These are phyloP conservation scores for Nemotelus pantherinus DNA, from an alignment of 2,888 invertebrate genomes.

Conservation along the genomic window DNA sequence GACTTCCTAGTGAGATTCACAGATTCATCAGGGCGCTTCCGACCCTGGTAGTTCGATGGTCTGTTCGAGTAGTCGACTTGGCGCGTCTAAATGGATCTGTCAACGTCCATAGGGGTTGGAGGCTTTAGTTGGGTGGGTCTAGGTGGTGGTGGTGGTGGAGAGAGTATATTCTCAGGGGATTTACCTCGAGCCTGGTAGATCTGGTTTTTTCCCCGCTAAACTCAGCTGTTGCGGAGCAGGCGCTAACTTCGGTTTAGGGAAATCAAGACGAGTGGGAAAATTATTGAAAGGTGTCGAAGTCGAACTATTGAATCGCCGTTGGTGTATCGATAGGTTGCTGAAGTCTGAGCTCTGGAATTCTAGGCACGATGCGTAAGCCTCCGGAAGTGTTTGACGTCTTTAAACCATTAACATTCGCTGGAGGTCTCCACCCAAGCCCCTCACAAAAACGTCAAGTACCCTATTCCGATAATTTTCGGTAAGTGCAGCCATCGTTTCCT, in stretches of 20 bases:
- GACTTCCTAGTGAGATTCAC: not conserved
- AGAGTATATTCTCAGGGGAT: no score
- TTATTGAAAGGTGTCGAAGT: no score
- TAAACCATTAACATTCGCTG: not conserved
- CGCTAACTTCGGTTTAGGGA: no score
- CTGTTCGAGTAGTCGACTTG: not conserved
- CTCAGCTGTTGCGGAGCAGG: no score
- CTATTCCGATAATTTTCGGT: not conserved
- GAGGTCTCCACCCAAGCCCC: not conserved
- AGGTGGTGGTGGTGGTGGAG: not conserved
- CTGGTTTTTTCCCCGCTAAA: no score
- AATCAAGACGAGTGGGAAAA: no score
- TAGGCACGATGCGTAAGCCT: constrained; percentile 9
- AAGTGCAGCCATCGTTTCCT: constrained; percentile 1
- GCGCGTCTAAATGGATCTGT: not conserved
- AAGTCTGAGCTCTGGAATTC: constrained; percentile 5
- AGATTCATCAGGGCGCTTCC: not conserved
- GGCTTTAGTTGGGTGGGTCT: not conserved
- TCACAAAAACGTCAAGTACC: not conserved
- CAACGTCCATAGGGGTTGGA: not conserved
- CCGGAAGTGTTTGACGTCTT: not conserved
- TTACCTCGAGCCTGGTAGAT: no score
- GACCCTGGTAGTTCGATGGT: not conserved
- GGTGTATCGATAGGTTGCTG: not conserved
- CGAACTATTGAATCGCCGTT: no score